Base-by-base conservation (phyloP, 2,797 vertebrate genomes). In the Chaetodon trifasciatus region DNA sequence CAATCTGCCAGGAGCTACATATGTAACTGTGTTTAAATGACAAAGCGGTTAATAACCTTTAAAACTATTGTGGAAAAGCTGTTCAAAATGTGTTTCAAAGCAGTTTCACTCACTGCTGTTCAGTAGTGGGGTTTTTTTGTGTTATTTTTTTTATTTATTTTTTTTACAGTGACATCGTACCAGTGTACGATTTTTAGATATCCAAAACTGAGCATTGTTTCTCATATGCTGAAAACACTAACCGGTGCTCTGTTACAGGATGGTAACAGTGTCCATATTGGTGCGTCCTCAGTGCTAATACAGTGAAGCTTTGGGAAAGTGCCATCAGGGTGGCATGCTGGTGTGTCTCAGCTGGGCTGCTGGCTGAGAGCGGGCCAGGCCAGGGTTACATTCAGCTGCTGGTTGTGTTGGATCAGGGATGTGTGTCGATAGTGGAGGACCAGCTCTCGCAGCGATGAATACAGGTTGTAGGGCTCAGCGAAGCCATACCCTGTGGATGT, bases 361-460 rank as follows among this genome's bases (percentile, higher is more conserved):
- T 92, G 92, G 85, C 90, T 90, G 83, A 97, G 95, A 87, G 97
- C 97, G 0, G 97, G 97, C 93, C 96, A 96, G 64, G 97, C 96
- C 84, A 98, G 95, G 0, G 97, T 97, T 93, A 98, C 97, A 60
- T 97, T 96, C 89, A 98, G 96, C 37, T 97, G 96, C 85, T 98
- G 96, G 49, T 98, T 98, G 96, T 98, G 97, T 84, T 98, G 97
- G 91, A 97, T 95, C 66, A 98, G 95, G 10, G 97, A 98, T 0
- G 97, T 97, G 92, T 97, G 96, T 81, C 96, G 96, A 91, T 98
- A 98, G 92, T 98, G 97, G 78, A 97, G 93, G 74, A 98, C 97
- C 89, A 98, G 95, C 85, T 98, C 97, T 92, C 96, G 96, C 62
- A 98, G 96, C 0, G 97, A 97, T 5, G 96, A 94, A 8, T 97